Evolutionary conservation across 2,888 invertebrate genomes (phyloP), one percentile per base, ranked within the genome.

Genomic region (Vannuccia rotundouncinata): DNA sequence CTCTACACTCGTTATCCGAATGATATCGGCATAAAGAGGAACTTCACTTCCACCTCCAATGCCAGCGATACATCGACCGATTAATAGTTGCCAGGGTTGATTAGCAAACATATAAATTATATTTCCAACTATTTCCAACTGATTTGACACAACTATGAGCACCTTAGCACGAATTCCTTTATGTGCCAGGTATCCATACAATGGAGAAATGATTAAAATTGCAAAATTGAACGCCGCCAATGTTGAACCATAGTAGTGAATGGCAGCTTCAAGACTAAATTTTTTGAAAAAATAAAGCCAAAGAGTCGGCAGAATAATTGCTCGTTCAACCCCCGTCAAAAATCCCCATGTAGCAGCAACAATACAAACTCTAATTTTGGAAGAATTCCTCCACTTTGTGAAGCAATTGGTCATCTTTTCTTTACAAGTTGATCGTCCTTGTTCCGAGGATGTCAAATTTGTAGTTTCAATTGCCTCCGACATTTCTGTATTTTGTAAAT

Each of bases 281-380:
- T 85, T 83, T 22, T 83, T 83, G 59, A 85, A 84, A 13, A 89
- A 83, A 83, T 89, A 89, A 77, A 88, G 84, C 88, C 89, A 89
- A 45, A 89, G 83, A 17, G 89, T 89, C 0, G 89, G 89, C 31
- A 89, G 84, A 79, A 89, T 89, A 5, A 89, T 88, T 31, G 89
- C 89, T 89, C 80, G 81, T 31, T 80, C 80, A 0, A 80, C 29
- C 22, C 79, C 79, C n/a, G 80, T 80, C 28, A 80, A 29, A 45
- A 80, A 80, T 22, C 80, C 80, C 80, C 80, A 80, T 74, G 30
- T 28, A 1, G 78, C 78, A 74, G 73, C 66, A 13, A 74, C 74
- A 29, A 74, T 74, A 27, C 31, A 77, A 45, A 77, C 27, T 77
- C 31, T 30, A 60, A 45, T 30, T 77, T 77, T 77, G 1, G 75